Base-by-base conservation (phyloP, 2,113 vertebrate species). In the Athene noctua region DNA sequence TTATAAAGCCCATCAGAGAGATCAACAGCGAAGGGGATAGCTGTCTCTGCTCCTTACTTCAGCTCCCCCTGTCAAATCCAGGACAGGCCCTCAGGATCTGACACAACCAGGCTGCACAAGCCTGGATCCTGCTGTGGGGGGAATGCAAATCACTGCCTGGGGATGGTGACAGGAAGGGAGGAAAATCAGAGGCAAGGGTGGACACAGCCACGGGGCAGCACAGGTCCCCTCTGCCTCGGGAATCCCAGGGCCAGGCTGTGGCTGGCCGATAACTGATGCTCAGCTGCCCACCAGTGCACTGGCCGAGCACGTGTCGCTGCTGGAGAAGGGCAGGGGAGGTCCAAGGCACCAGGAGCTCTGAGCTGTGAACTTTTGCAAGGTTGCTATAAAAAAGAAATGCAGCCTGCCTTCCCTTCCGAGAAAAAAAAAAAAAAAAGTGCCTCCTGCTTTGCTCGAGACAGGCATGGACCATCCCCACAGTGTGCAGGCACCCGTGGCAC, bases 21-120 rank as follows among this genome's bases (percentile, higher is more conserved):
- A 92, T 22, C 38, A 44, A 61, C 27, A 88, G 95, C 84, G 54
- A 73, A 77, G 70, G 55, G 79, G 77, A 80, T 25, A 63, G 94
- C 74, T 89, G 86, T 54, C 58, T 81, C 77, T 5, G 10, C 74
- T 77, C 75, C 72, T 38, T n/a, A 23, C 30, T 93, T 40, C 40
- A 54, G 29, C 30, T 13, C 36, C 72, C 89, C 59, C 78, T 81
- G 89, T 88, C 55, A 90, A 96, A 98, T 95, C 77, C 88, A 95
- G 95, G 90, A 78, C 95, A 92, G 38, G 91, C 52, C 80, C 52
- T 68, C 10, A 70, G 88, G 75, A 78, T 61, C 22, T n/a, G 71
- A 84, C 10, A 86, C 25, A 38, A 75, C 49, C 40, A 74, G 78
- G 61, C 71, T 73, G 65, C 86, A 20, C 47, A 57, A 95, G 87